Evolutionary conservation across 2,888 invertebrate species (phyloP), one percentile per base, ranked within the genome.

Genomic region (Lithodes maja): DNA sequence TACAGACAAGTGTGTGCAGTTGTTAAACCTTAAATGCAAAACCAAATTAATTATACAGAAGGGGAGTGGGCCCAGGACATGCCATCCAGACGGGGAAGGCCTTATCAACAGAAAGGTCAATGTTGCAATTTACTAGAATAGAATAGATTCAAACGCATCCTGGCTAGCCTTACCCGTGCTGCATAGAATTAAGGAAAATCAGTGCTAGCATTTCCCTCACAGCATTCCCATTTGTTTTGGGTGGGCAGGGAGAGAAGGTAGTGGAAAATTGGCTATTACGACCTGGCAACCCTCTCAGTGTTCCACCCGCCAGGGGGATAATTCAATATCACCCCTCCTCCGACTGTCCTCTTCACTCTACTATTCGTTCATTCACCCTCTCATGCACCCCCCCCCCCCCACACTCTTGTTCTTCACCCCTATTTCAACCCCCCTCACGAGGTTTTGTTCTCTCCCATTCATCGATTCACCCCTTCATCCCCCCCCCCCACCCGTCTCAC

Each of bases 201-300:
- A 69, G 33, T 33, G 33, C 78, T 68, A 52, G 33, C 79, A 79
- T 79, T 85, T 53, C 85, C 85, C 69, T 85, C 77, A 85, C 85
- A 50, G 74, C 85, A 78, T 85, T 85, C 85, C 74, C 86, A 86
- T 86, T 86, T 86, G 86, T 86, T 80, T 86, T 86, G 80, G 75
- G 61, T 75, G 81, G 82, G 33, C 33, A 33, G 82, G 75, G 82
- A 82, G 85, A 82, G 82, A 86, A 82, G 86, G 86, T 77, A 71
- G 86, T 86, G 86, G 86, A 86, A 86, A 86, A 86, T 86, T 86
- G 86, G 81, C 86, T 86, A 86, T 86, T 86, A 86, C 86, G 61
- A 61, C 61, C 81, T 86, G 86, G 86, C 86, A 86, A 86, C 86
- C 86, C 74, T 86, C 86, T 86, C 86, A 75, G 82, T 75, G 86